Percentiles rank a stretch among this genome's conserved stretches.
These are phyloP conservation scores for Xanthia togata DNA, from an alignment of 2,888 invertebrate genomes.

Conservation along the genomic window DNA sequence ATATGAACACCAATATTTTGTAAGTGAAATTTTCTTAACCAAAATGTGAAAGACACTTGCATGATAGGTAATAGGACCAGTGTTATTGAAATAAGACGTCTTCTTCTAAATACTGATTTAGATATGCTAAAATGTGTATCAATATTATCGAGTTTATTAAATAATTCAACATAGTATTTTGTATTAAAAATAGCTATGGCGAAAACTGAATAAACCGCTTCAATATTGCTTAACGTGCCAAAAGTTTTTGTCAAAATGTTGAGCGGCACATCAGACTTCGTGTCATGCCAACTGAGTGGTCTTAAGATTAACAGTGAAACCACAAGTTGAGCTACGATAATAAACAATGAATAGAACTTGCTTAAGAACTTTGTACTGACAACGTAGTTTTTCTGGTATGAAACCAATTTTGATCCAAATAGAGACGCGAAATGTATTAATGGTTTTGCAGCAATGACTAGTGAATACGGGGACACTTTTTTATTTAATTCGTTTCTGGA, in stretches of 20 bases:
- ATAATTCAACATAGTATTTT: slow-evolving; percentile 70
- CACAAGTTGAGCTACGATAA: slow-evolving; percentile 62
- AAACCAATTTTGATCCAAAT: slow-evolving; percentile 74
- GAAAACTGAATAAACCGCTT: slow-evolving; percentile 72
- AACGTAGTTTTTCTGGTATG: slow-evolving; percentile 66
- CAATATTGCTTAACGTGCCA: slow-evolving; percentile 66
- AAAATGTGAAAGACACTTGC: slow-evolving; percentile 61
- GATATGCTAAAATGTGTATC: slow-evolving; percentile 71
- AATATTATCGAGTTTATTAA: slow-evolving; percentile 71
- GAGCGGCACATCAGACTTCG: slow-evolving; percentile 75
- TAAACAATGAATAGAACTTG: slow-evolving; percentile 71
- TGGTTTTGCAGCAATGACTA: slow-evolving; percentile 74
- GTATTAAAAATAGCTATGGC: slow-evolving; percentile 71
- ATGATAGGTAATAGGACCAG: slow-evolving; percentile 66
- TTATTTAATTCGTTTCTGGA: slow-evolving; percentile 20
- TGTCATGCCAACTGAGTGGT: slow-evolving; percentile 73
- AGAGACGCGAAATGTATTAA: slow-evolving; percentile 72
- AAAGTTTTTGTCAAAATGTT: slow-evolving; percentile 75
- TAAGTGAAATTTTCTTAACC: slow-evolving; percentile 68
- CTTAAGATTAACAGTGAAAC: slow-evolving; percentile 57
- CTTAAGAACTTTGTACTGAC: slow-evolving; percentile 57
- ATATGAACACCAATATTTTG: slow-evolving; percentile 70
- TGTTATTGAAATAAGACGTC: slow-evolving; percentile 65
- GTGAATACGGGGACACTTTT: slow-evolving; percentile 59
- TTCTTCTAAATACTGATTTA: slow-evolving; percentile 65